Base-by-base conservation (phyloP, 2,888 invertebrate genomes). In the Ormyrus rosae region DNA sequence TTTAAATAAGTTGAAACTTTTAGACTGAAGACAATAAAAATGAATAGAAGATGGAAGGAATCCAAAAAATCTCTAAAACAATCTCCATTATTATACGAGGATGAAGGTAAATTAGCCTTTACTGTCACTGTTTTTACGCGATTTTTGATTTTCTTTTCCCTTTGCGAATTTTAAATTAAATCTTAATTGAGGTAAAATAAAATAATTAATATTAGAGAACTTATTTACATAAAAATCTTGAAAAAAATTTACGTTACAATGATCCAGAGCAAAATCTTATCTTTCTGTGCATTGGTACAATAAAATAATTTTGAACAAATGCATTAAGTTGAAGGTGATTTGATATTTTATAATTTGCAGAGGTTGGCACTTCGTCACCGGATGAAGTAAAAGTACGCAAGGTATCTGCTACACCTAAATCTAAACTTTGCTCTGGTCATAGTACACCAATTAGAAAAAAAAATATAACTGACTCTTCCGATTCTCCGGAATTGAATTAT, bases 401-500 rank as follows among this genome's bases (percentile, higher is more conserved):
- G 50, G 50, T 9, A 55, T 46, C 64, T 48, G 67, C 60, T 55
- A 81, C 76, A 34, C 67, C 80, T 55, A 10, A 34, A 1, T 61
- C 81, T 10, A 81, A 74, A 13, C 55, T 45, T 2, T 58, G 46
- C 1, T n/a, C 48, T 53, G 70, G 61, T 9, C 83, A 83, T 34
- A 83, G 83, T 45, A 83, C 83, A 61, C 83, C 83, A 0, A 80
- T 82, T 46, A 45, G 58, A 61, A 78, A 64, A 13, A 64, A 19
- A 61, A 64, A 9, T 11, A 79, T 72, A 46, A 65, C 10, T 53
- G 68, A 79, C 48, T 50, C 51, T 34, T 75, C 73, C 4, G 77
- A 83, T 65, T 81, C 81, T 50, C 81, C 82, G 7, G 83, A 82
- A 61, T 58, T 83, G 8, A 69, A 75, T 46, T 75, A 82, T 51